Conservation (phyloP, 1,140 invertebrate species). For the Drosophila melanogaster region Release_6_plus_ISO1_MT NC_004354.4:15391001-15391500, state of each 20-base stretch:
- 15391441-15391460: conserved; percentile 6
- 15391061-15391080: conserved; percentile 48
- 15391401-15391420: not conserved
- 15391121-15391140: conserved; percentile 27
- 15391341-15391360: conserved; percentile 51
- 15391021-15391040: conserved; percentile 27
- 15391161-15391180: not conserved
- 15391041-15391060: conserved; percentile 29
- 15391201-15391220: not conserved
- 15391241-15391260: not conserved
- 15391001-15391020: conserved; percentile 25
- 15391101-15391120: conserved; percentile 14
- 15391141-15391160: conserved; percentile 5
- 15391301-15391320: conserved; percentile 56
- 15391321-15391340: conserved; percentile 48
- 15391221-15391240: not conserved
- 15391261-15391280: not conserved
- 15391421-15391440: conserved; percentile 2
- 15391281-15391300: conserved; percentile 45
- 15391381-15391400: conserved; percentile 17
- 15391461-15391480: conserved; percentile 33
- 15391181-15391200: conserved; percentile 13
- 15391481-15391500: conserved; percentile 49
- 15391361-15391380: conserved; percentile 20
- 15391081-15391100: conserved; percentile 43